Evolutionary conservation across 2,888 invertebrate genomes (phyloP), one percentile per base, ranked within the genome.

Genomic region (Agrochola litura): DNA sequence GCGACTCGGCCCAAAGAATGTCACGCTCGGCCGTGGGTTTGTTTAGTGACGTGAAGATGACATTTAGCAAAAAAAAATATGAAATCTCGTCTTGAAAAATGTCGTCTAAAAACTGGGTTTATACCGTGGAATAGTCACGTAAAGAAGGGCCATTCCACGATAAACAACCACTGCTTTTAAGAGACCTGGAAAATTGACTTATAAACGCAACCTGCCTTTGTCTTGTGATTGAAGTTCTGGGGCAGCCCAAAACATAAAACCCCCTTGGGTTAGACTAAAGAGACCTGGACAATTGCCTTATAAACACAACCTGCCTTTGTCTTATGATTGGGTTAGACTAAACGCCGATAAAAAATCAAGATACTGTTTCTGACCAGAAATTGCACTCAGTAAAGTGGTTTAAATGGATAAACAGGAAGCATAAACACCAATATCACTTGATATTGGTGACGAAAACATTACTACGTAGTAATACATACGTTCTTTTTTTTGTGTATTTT

Each of bases 61-160:
- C 70, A 67, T 64, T 60, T 77, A 69, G 49, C 66, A 70, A 41
- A 79, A 58, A 79, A 58, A 77, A 79, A 84, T 72, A 63, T 76
- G 52, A 63, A 77, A 71, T 77, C 66, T 70, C 25, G 10, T 76
- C 75, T 71, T 73, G 67, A 81, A 46, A 43, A 82, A 85, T 82
- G 71, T 79, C 25, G 19, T 41, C 25, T n/a, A 65, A 71, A 68
- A 77, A 77, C 66, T 66, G 54, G 60, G 52, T 64, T 63, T 71
- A 37, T n/a, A 61, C 49, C 54, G 22, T 22, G 37, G 14, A 37
- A 65, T 5, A 49, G 1, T 16, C n/a, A 41, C 5, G 14, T 4
- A 10, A 10, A 58, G 19, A 63, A 67, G n/a, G 25, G 0, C 22
- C n/a, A 30, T 12, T 37, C 46, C 16, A 19, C 2, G 16, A 5